Base-by-base conservation (phyloP, 2,888 invertebrate genomes). In the Imbricaverruca yamaguchii region DNA sequence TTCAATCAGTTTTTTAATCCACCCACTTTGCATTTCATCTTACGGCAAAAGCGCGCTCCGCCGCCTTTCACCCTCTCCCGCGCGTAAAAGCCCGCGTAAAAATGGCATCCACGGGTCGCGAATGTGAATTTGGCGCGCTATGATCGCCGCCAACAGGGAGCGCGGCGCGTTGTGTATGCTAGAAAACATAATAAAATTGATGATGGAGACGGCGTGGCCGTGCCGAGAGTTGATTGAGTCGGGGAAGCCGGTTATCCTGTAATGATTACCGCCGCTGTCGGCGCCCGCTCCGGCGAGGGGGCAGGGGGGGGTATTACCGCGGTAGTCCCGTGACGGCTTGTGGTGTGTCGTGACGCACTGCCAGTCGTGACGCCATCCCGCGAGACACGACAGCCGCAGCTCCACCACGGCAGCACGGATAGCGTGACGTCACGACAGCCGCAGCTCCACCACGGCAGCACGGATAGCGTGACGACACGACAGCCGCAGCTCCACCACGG, bases 1-100 rank as follows among this genome's bases (percentile, higher is more conserved):
- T 74, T 74, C 74, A 74, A 74, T 74, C 74, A 74, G 74, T 74
- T 74, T 74, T 74, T 74, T 74, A 74, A 74, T 74, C 74, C 74
- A 74, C 74, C 74, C 74, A 74, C 74, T 74, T 74, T 74, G 74
- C 74, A 74, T 74, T 74, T 74, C 74, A 74, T 74, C 74, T 74
- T 74, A 74, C 74, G 74, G 74, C 18, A 74, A 74, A 74, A 39
- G 74, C 74, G 53, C 74, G 25, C 74, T 6, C 53, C 13, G 74
- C 13, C 74, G 74, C 18, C 74, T 74, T 53, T 74, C 74, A 53
- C 74, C 74, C 74, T 74, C 53, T 18, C 8, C 53, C 11, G 53
- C 53, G 74, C 74, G 74, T 74, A 74, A 74, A 74, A 74, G 74
- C 59, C 18, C 74, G 74, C 74, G 74, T 74, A 74, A 74, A 74